These are phyloP conservation scores for Chromoteleia sp. DNA, from an alignment of 2,888 invertebrate genomes.

Conservation along the genomic window DNA sequence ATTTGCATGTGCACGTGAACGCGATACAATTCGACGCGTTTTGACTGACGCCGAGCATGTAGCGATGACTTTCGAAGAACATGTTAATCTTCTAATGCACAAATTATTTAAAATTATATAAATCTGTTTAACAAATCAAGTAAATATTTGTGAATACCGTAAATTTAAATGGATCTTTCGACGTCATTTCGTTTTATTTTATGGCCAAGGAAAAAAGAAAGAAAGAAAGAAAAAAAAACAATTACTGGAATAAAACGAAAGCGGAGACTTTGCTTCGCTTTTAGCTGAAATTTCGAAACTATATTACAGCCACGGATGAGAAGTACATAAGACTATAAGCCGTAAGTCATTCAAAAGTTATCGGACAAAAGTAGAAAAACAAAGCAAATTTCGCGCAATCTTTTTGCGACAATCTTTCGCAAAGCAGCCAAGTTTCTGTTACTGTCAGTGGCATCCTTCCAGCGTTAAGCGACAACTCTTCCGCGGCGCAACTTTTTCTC, in stretches of 20 bases:
- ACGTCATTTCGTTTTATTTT: too few relatives aligned
- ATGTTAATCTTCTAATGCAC: conserved; percentile 20
- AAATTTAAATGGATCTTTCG: too few relatives aligned
- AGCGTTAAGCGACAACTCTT: conserved; percentile 51
- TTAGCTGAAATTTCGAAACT: conserved; percentile 48
- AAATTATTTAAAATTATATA: conserved; percentile 1
- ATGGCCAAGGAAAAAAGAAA: neutral
- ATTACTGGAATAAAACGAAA: conserved; percentile 17
- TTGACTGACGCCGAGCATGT: conserved; percentile 19
- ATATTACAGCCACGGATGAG: conserved; percentile 49
- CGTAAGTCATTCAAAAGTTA: conserved; percentile 68
- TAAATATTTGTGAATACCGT: too few relatives aligned
- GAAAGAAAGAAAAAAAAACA: conserved; percentile 17
- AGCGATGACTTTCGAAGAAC: conserved; percentile 7
- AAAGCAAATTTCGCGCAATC: conserved; percentile 61
- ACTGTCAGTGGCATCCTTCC: conserved; percentile 44
- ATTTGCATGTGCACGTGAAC: conserved; percentile 31
- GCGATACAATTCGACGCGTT: conserved; percentile 35
- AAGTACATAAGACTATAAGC: conserved; percentile 65
- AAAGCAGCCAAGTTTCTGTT: conserved; percentile 44
- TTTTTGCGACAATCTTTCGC: conserved; percentile 57
- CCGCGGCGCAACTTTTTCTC: conserved; percentile 39
- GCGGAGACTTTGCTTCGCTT: conserved; percentile 30
- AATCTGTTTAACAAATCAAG: too few relatives aligned
- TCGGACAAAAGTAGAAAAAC: conserved; percentile 58